Evolutionary conservation across 1,140 invertebrate species (phyloP).

Genomic region (Rhyacophila brunnea): DNA sequence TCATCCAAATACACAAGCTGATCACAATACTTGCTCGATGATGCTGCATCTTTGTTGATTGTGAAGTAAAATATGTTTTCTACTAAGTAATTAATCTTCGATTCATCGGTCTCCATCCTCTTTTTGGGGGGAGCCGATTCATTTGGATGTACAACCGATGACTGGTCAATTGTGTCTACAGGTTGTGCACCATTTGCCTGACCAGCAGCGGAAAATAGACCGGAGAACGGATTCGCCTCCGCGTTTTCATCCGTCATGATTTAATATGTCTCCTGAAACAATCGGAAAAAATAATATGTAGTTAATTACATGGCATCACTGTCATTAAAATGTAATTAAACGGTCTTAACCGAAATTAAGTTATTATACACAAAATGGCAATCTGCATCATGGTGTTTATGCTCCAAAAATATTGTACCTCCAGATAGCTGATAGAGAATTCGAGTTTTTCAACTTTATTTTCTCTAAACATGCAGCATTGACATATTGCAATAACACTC

Average conservation of each 20-base stretch:
- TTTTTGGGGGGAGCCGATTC: not conserved
- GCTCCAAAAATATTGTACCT: too few relatives aligned
- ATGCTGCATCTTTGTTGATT: slow-evolving; percentile 52
- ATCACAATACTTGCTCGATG: slow-evolving; percentile 36
- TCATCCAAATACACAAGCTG: slow-evolving; percentile 62
- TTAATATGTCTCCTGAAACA: not conserved
- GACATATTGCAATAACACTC: too few relatives aligned
- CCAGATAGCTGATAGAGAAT: too few relatives aligned
- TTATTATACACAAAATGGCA: too few relatives aligned
- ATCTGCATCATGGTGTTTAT: too few relatives aligned
- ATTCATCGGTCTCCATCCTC: not conserved
- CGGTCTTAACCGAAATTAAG: too few relatives aligned
- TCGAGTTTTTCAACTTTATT: too few relatives aligned
- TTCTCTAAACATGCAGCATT: too few relatives aligned
- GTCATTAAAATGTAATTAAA: too few relatives aligned
- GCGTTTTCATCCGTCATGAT: slow-evolving; percentile 15
- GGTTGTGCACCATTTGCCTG: not conserved
- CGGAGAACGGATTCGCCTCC: slow-evolving; percentile 25
- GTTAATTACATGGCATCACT: too few relatives aligned
- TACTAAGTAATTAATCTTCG: slow-evolving; percentile 50
- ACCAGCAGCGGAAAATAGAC: slow-evolving; percentile 11
- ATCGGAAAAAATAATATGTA: too few relatives aligned
- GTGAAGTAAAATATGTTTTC: slow-evolving; percentile 69
- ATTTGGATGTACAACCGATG: slow-evolving; percentile 1
- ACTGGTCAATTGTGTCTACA: too few relatives aligned